Evolutionary conservation across 2,113 vertebrate species (phyloP).

Genomic region (Leuciscus idus): DNA sequence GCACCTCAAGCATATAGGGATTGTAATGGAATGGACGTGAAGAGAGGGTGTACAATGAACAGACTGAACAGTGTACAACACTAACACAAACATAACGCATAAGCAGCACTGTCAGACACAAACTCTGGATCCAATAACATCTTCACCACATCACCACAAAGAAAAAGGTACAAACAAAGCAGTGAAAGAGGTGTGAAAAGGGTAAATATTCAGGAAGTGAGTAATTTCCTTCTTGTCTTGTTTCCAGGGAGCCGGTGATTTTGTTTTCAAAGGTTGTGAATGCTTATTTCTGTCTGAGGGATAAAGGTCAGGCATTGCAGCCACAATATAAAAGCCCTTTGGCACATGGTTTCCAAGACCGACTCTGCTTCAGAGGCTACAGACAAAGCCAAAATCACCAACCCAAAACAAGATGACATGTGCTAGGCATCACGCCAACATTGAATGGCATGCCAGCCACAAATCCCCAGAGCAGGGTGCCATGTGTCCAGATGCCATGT

Average conservation of each 20-base stretch:
- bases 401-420: too few relatives aligned
- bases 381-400: too few relatives aligned
- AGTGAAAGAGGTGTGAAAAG: not conserved
- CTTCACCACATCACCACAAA: not conserved
- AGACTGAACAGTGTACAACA: slow-evolving; percentile 1
- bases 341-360: slow-evolving; percentile 61
- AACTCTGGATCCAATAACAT: not conserved
- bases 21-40: not conserved
- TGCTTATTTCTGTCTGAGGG: slow-evolving; percentile 56
- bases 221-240: not conserved
- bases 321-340: slow-evolving; percentile 55
- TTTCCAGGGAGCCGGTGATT: not conserved
- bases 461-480: not conserved
- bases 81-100: not conserved
- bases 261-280: slow-evolving; percentile 6
- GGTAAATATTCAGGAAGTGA: not conserved
- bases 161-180: not conserved
- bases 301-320: slow-evolving; percentile 63
- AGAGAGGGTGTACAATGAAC: slow-evolving; percentile 31
- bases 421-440: too few relatives aligned
- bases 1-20: slow-evolving; percentile 45
- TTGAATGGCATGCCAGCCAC: not conserved
- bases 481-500: not conserved
- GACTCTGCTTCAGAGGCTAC: slow-evolving; percentile 48
- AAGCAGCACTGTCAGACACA: not conserved